These are phyloP conservation scores for Gila orcuttii DNA, from an alignment of 2,113 vertebrate genomes.

Conservation along the genomic window DNA sequence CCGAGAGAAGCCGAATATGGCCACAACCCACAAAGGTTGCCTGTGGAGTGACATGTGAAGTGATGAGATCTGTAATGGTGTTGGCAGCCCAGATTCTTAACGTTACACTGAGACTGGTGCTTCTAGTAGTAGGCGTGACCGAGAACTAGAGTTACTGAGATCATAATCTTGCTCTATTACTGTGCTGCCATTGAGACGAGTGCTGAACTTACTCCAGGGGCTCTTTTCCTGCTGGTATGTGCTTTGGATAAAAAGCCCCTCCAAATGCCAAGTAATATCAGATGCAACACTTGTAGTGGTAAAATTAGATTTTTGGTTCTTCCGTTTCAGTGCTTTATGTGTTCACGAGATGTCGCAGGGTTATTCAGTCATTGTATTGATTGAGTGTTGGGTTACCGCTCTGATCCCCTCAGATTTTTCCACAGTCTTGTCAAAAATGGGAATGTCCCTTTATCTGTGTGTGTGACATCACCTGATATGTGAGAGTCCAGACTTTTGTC, in stretches of 20 bases:
- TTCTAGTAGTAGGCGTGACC: conserved; percentile 12
- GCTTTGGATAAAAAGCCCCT: conserved; percentile 7
- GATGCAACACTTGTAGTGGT: neutral
- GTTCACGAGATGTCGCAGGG: conserved; percentile 23
- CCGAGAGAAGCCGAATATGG: neutral
- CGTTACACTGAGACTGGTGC: neutral
- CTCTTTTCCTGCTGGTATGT: neutral
- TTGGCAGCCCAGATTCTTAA: neutral
- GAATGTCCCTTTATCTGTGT: conserved; percentile 26
- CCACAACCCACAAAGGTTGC: neutral
- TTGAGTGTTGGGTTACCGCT: conserved; percentile 40
- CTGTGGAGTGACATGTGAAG: neutral
- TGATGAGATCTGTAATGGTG: neutral
- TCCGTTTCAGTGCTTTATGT: neutral
- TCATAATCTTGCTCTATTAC: conserved; percentile 31
- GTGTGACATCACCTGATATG: conserved; percentile 50
- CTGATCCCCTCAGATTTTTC: neutral
- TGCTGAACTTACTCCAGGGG: conserved; percentile 13
- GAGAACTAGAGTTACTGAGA: conserved; percentile 2
- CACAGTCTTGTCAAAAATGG: conserved; percentile 36
- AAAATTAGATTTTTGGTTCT: conserved; percentile 18
- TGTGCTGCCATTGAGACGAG: neutral
- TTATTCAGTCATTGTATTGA: conserved; percentile 46
- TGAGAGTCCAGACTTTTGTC: conserved; percentile 30
- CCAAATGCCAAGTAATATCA: conserved; percentile 13